Evolutionary conservation across 2,797 vertebrate genomes (phyloP).

Genomic region (Amblyraja radiata): DNA sequence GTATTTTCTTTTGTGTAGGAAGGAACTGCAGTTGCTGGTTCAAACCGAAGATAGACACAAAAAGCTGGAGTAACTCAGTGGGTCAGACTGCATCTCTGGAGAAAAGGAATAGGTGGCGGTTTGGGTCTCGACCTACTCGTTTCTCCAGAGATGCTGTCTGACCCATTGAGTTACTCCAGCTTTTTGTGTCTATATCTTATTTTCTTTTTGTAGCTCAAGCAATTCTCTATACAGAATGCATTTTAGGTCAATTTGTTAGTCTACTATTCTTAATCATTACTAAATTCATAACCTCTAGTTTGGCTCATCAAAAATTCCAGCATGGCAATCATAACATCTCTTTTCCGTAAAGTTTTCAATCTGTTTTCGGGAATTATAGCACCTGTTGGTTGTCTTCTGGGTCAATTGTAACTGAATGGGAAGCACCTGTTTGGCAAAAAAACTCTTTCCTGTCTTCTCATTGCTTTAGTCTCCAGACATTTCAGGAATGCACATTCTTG

Average conservation of each 20-base stretch:
- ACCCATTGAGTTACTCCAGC: too few species aligned
- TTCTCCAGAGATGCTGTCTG: too few species aligned
- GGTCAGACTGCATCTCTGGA: too few species aligned
- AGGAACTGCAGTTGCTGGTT: too few species aligned
- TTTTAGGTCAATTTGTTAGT: neutral
- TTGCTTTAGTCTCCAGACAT: neutral
- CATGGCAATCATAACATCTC: conserved; percentile 6
- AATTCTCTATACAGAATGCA: neutral
- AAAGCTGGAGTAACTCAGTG: too few species aligned
- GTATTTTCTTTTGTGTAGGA: too few species aligned
- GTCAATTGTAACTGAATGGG: neutral
- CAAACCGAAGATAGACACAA: too few species aligned
- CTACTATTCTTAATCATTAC: neutral
- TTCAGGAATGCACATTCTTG: neutral
- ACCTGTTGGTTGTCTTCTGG: conserved; percentile 22
- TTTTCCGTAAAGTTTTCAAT: neutral
- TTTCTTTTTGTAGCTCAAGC: too few species aligned
- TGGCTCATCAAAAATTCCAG: neutral
- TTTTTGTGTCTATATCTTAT: too few species aligned
- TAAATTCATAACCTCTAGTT: neutral
- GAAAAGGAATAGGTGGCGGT: too few species aligned
- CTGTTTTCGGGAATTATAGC: neutral
- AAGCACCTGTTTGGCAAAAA: conserved; percentile 13
- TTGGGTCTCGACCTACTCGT: too few species aligned
- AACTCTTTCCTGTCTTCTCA: neutral